phyloP scores from a whole-genome alignment of 2,797 vertebrate genomes.

The Sarcophilus harrisii region DNA sequence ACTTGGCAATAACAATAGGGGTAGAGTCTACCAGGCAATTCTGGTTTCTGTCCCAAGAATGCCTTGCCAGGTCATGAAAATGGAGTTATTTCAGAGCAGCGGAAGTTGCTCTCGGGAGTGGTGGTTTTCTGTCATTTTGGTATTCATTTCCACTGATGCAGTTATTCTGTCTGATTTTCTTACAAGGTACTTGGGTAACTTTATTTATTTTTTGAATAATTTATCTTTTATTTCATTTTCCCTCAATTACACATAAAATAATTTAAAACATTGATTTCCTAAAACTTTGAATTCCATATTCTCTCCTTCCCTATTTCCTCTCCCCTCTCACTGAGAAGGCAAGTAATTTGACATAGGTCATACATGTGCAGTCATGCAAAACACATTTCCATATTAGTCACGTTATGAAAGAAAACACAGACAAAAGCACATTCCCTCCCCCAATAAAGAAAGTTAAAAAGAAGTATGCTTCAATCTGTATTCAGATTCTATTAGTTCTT shows the following conservation, averaged over 20 bases:
- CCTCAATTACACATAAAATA: background rate
- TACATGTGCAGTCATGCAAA: background rate
- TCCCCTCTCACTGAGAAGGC: background rate
- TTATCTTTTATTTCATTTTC: background rate
- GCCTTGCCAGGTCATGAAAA: background rate
- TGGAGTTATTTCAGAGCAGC: slow-evolving; percentile 13
- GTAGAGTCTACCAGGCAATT: background rate
- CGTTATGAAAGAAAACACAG: background rate
- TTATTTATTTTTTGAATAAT: background rate
- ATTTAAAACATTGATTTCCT: background rate
- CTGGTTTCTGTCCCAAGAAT: background rate
- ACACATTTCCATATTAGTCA: background rate
- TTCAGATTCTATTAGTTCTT: background rate
- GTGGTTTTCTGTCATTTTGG: slow-evolving; percentile 33
- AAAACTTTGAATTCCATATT: background rate
- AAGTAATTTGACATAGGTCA: background rate
- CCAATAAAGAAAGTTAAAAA: background rate
- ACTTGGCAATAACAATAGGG: background rate
- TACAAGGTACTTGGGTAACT: slow-evolving; percentile 20
- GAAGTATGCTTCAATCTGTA: background rate
- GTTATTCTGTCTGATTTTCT: slow-evolving; percentile 16
- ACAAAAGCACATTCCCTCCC: background rate
- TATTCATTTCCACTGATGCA: slow-evolving; percentile 33
- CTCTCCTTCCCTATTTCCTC: background rate
- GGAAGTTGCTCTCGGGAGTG: background rate